Evolutionary conservation across 2,888 invertebrate genomes (phyloP).

Genomic region (Scaptodrosophila latifasciaeformis): DNA sequence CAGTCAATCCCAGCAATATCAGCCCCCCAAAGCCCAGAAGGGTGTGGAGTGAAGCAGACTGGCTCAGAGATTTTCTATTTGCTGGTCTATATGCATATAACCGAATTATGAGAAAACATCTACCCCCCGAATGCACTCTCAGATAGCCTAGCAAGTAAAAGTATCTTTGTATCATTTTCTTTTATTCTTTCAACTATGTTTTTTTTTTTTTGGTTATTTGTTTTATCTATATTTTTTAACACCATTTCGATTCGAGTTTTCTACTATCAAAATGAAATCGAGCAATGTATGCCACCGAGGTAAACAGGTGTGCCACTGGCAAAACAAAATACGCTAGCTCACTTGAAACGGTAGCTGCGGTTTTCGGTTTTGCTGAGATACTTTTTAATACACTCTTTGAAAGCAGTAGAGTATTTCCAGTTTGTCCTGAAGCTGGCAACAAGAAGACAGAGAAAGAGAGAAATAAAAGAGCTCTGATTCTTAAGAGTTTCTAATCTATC

Average conservation of each 20-base stretch:
- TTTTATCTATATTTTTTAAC: slow-evolving; percentile 55
- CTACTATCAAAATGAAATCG: slow-evolving; percentile 62
- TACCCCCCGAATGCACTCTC: slow-evolving; percentile 29
- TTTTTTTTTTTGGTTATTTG: neutral
- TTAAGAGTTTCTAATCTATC: too few relatives aligned
- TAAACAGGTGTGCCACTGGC: slow-evolving; percentile 15
- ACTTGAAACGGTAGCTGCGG: too few relatives aligned
- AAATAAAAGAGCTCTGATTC: too few relatives aligned
- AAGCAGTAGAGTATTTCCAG: too few relatives aligned
- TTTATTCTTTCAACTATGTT: slow-evolving; percentile 2
- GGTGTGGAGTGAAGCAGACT: slow-evolving; percentile 20
- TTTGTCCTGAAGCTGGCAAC: too few relatives aligned
- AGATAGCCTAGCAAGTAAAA: slow-evolving; percentile 1
- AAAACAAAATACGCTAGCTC: too few relatives aligned
- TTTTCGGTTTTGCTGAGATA: too few relatives aligned
- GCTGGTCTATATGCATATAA: slow-evolving; percentile 36
- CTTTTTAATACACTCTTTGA: too few relatives aligned
- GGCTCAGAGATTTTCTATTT: too few relatives aligned
- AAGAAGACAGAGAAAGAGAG: too few relatives aligned
- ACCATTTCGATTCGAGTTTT: slow-evolving; percentile 62
- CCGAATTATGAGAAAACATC: slow-evolving; percentile 57
- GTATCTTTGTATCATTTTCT: neutral
- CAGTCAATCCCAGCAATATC: neutral
- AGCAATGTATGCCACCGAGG: slow-evolving; percentile 55
- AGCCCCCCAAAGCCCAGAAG: slow-evolving; percentile 13